Percentiles rank a stretch among this genome's conserved stretches.
Conservation (phyloP, 2,888 invertebrate species). For the Pyrgus malvae region DNA sequence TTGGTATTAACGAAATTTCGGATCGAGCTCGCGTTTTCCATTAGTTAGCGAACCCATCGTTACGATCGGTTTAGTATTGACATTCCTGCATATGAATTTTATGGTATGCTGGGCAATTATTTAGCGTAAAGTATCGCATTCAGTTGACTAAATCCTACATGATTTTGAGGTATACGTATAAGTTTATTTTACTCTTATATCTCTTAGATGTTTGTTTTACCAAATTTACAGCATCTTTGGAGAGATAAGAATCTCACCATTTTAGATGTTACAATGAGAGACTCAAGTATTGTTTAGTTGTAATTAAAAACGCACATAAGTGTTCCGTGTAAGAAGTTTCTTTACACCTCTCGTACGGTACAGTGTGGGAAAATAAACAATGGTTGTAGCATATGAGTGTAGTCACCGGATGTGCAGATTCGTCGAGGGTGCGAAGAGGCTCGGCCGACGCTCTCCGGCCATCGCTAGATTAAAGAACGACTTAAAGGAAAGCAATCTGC, state of each 20-base stretch:
- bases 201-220: no score
- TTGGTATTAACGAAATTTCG: slow-evolving; percentile 66
- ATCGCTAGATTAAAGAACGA: slow-evolving; percentile 78
- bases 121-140: no score
- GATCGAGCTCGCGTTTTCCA: slow-evolving; percentile 51
- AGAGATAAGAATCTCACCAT: no score
- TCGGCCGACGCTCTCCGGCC: slow-evolving; percentile 43
- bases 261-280: no score
- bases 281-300: no score
- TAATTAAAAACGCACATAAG: slow-evolving; percentile 16
- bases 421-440: slow-evolving; percentile 34
- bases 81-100: neutral
- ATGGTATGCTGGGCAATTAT: neutral
- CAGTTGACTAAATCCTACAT: no score
- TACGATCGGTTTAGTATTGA: slow-evolving; percentile 30
- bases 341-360: slow-evolving; percentile 3
- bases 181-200: no score
- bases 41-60: slow-evolving; percentile 17
- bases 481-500: slow-evolving; percentile 82
- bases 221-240: no score
- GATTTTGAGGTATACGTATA: no score
- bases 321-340: slow-evolving; percentile 14
- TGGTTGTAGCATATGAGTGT: slow-evolving; percentile 4
- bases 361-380: slow-evolving; percentile 30
- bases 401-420: slow-evolving; percentile 25